These are phyloP conservation scores for Tetrax tetrax DNA, from an alignment of 2,113 vertebrate genomes.

Conservation along the genomic window DNA sequence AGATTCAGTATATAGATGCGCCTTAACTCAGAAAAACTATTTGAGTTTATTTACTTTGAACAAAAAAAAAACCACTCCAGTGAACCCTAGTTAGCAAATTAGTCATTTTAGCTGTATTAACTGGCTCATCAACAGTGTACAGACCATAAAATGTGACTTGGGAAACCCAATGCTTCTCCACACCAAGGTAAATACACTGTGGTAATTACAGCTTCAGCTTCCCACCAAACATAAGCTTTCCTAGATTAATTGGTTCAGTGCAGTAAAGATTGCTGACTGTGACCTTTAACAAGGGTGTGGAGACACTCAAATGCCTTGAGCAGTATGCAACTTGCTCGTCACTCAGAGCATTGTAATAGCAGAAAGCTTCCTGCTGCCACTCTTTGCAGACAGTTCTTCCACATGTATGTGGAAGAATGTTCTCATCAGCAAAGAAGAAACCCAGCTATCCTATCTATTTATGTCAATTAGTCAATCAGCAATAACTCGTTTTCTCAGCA, in stretches of 20 bases:
- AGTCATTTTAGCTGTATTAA: not conserved
- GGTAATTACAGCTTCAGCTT: constrained; percentile 7
- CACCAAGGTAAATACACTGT: not conserved
- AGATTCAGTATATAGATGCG: not conserved
- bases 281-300: constrained; percentile 25
- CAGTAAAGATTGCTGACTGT: not conserved
- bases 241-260: not conserved
- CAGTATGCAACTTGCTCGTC: not conserved
- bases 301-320: not conserved
- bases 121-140: not conserved
- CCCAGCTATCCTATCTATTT: not conserved
- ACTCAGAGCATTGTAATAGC: not conserved
- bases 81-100: not conserved
- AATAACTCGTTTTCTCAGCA: not conserved
- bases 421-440: not conserved
- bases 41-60: not conserved
- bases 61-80: not conserved
- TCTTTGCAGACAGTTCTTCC: not conserved
- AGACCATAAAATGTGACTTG: not conserved
- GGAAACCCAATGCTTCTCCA: not conserved
- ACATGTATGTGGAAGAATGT: not conserved
- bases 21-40: not conserved
- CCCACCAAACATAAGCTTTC: not conserved
- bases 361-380: not conserved
- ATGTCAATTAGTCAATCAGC: not conserved